Evolutionary conservation across 2,113 vertebrate genomes (phyloP).

Genomic region (Thryonomys swinderianus): DNA sequence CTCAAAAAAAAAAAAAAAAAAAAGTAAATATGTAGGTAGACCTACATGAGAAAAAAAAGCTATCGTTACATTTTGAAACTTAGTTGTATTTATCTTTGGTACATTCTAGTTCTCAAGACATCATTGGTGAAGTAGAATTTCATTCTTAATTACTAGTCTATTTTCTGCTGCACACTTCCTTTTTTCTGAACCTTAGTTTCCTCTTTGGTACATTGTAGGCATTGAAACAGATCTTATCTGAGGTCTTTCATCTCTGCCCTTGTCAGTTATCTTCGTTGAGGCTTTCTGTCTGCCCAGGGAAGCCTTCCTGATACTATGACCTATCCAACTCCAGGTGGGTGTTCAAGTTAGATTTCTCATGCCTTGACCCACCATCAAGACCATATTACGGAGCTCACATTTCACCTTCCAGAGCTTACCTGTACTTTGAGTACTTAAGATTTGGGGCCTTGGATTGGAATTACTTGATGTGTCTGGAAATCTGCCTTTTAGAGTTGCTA

Average conservation of each 20-base stretch:
- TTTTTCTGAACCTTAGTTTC: conserved; percentile 2
- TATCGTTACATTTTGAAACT: conserved; percentile 31
- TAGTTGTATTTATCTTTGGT: conserved; percentile 35
- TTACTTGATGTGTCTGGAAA: background rate
- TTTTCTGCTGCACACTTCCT: conserved; percentile 45
- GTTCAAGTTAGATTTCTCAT: background rate
- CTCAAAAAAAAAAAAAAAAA: no score
- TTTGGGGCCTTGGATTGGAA: background rate
- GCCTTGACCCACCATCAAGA: background rate
- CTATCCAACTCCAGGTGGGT: background rate
- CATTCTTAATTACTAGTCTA: background rate
- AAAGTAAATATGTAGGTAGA: background rate
- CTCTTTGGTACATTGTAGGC: background rate
- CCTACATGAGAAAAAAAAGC: background rate
- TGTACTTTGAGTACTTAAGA: background rate
- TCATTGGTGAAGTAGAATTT: conserved; percentile 1
- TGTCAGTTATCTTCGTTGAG: background rate
- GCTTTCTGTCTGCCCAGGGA: background rate
- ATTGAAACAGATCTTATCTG: background rate
- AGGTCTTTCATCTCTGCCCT: background rate
- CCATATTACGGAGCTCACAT: background rate
- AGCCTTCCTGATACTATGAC: background rate
- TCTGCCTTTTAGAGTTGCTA: background rate
- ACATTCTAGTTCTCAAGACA: conserved; percentile 32
- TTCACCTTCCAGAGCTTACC: background rate